Base-by-base conservation (phyloP, 2,888 invertebrate species). In the Nemotelus pantherinus region DNA sequence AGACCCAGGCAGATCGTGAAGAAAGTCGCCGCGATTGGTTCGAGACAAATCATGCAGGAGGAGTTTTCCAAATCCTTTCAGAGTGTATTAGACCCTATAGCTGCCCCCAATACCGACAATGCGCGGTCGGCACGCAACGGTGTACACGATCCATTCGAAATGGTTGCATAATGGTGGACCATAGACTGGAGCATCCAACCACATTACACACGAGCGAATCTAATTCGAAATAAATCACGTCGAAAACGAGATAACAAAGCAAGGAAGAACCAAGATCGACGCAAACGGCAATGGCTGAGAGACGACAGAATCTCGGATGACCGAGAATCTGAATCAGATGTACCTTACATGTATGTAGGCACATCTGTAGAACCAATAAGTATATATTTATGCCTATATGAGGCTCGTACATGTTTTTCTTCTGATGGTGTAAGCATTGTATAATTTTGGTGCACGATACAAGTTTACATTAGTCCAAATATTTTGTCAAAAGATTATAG, bases 21-120 rank as follows among this genome's bases (percentile, higher is more conserved):
- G 74, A 74, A 74, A 63, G 60, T 48, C 50, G 48, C 60, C 44
- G 76, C 77, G 58, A 79, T 79, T 79, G 79, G 79, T 77, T 77
- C 71, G 75, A 39, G 77, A 65, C 53, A 50, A 64, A 68, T 68
- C 70, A 10, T 74, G 77, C 79, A 71, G 79, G 79, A 79, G 79
- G 79, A 77, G 77, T 78, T 55, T 76, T 68, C 47, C 55, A 76
- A 76, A 78, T 78, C 78, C 78, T 78, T 78, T 76, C 70, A 64
- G 74, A 63, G 48, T 74, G 48, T 45, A 45, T 58, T 71, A 58
- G 58, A 72, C 72, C 72, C 72, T 72, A 58, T 53, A 58, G n/a
- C 55, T 10, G 41, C 63, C 50, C 48, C 41, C 25, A 25, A n/a
- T 68, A 39, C 53, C 48, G 39, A 58, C n/a, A n/a, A 58, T 58